These are phyloP conservation scores for Dicerorhinus sumatrensis DNA, from an alignment of 2,113 vertebrate species.

Conservation along the genomic window DNA sequence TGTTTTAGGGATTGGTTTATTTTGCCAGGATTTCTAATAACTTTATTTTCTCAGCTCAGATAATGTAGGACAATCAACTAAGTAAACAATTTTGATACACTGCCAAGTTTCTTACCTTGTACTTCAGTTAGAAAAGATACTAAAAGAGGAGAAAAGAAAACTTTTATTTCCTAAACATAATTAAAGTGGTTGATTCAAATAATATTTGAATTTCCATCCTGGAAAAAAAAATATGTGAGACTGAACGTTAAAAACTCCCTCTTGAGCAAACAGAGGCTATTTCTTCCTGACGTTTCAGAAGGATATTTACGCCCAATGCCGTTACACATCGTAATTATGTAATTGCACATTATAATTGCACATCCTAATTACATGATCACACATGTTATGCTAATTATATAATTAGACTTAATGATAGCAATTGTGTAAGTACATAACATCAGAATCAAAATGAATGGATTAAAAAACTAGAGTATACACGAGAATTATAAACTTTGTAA, in stretches of 20 bases:
- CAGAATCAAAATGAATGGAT: constrained; percentile 74
- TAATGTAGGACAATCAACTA: background rate
- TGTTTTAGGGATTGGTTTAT: background rate
- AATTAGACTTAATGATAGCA: constrained; percentile 87
- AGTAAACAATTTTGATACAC: background rate
- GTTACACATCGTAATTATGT: constrained; percentile 86
- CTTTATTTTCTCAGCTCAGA: constrained; percentile 20
- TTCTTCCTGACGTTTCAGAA: constrained; percentile 81
- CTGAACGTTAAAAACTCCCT: constrained; percentile 49
- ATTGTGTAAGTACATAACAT: constrained; percentile 86
- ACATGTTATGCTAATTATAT: constrained; percentile 85
- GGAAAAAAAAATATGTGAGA: constrained; percentile 33
- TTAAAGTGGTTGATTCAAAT: constrained; percentile 49
- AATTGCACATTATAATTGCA: constrained; percentile 85
- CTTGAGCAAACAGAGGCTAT: constrained; percentile 71
- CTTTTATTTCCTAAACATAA: constrained; percentile 46
- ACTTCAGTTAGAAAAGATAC: constrained; percentile 14
- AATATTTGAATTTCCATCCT: constrained; percentile 59
- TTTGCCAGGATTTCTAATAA: background rate
- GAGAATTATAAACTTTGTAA: constrained; percentile 26
- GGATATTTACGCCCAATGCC: constrained; percentile 84
- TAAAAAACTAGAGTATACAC: background rate
- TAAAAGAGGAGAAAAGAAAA: background rate
- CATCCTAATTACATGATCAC: constrained; percentile 85
- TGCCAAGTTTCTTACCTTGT: constrained; percentile 37